Conservation (phyloP, 2,113 vertebrate genomes). For the Dromaius novaehollandiae region DNA sequence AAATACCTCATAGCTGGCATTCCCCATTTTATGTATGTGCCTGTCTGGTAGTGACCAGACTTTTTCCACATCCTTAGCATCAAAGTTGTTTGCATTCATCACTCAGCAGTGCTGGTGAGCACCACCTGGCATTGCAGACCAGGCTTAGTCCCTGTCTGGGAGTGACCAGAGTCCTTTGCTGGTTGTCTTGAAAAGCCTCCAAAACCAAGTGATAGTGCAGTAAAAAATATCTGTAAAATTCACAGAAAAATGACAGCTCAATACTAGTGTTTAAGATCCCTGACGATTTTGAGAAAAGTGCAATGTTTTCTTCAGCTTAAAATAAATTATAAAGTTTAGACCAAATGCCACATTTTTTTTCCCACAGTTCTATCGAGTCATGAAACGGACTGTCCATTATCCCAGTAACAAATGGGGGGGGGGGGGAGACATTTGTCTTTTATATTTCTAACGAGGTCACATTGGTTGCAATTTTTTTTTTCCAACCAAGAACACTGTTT, state of each 20-base stretch:
- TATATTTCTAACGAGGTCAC: neutral
- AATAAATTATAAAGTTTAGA: neutral
- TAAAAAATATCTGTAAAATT: neutral
- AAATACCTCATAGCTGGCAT: neutral
- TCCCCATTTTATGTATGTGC: neutral
- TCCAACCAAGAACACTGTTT: neutral
- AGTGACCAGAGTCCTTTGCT: neutral
- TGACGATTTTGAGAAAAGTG: neutral
- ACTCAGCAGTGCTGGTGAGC: neutral
- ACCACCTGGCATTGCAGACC: rapidly evolving
- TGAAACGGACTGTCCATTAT: neutral
- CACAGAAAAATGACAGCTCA: rapidly evolving
- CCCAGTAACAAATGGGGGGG: neutral
- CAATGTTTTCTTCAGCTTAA: neutral
- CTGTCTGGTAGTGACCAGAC: neutral
- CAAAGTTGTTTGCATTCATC: neutral
- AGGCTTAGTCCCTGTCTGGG: neutral
- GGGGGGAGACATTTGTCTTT: neutral
- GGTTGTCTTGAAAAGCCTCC: neutral
- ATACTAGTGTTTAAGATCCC: neutral
- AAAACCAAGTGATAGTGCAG: neutral
- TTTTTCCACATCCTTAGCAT: neutral
- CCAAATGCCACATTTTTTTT: neutral
- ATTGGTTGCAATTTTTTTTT: neutral
- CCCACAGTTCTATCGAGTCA: neutral